A percentile compares a stretch with the other conserved stretches of the same genome.
These are phyloP conservation scores for Heliconius melpomene DNA, from an alignment of 1,140 invertebrate genomes.

Conservation along the genomic window DNA sequence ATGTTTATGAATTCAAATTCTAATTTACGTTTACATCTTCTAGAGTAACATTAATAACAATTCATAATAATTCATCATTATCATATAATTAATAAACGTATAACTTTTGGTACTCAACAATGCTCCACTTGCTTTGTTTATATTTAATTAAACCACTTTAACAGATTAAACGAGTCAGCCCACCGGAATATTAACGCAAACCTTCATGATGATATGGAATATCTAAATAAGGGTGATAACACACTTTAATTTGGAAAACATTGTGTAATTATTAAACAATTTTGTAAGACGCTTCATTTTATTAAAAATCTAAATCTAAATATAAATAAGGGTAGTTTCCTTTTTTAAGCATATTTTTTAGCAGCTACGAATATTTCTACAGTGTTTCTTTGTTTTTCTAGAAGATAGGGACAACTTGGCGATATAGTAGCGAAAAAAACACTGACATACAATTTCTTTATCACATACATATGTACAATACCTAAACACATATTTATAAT, in stretches of 20 bases:
- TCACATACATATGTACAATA: neutral
- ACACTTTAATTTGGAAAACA: neutral
- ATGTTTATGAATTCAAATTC: too few species aligned
- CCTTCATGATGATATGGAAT: slow-evolving; percentile 16
- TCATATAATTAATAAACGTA: slow-evolving; percentile 10
- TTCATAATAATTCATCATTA: neutral
- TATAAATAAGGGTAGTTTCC: too few species aligned
- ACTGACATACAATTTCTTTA: too few species aligned
- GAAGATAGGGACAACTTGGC: too few species aligned
- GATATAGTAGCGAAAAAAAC: too few species aligned
- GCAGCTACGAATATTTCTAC: too few species aligned
- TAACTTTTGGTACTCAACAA: slow-evolving; percentile 15
- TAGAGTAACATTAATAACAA: neutral
- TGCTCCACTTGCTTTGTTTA: slow-evolving; percentile 33
- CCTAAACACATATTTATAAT: neutral
- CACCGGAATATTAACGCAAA: slow-evolving; percentile 31
- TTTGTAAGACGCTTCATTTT: too few species aligned
- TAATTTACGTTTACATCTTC: neutral
- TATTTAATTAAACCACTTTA: slow-evolving; percentile 43
- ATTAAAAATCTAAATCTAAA: neutral
- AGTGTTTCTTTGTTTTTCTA: too few species aligned
- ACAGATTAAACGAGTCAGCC: slow-evolving; percentile 40
- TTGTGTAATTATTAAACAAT: neutral
- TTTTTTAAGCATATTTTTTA: too few species aligned
- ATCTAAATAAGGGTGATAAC: neutral